Base-by-base conservation (phyloP, 2,797 vertebrate genomes). In the Megalops cyprinoides region DNA sequence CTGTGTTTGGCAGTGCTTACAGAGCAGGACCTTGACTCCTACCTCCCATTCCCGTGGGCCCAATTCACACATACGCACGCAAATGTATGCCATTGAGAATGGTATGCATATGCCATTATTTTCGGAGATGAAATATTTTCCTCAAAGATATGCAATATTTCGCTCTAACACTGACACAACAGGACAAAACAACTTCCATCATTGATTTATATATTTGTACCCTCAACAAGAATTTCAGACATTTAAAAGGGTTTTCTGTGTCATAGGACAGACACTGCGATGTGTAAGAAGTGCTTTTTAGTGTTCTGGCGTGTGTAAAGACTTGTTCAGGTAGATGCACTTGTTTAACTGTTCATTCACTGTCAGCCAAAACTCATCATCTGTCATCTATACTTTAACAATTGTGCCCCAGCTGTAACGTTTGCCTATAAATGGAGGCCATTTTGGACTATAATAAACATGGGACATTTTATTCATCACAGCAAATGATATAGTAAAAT, bases 111-210 rank as follows among this genome's bases (percentile, higher is more conserved):
- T 42, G 23, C 23, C 4, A 69, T 69, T 65, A 65, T 65, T 0
- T 37, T 69, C 37, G 20, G 42, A 69, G 18, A 69, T 31, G 1
- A 5, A 7, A 39, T 42, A 12, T 15, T 15, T 69, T 69, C 42
- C 34, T 69, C 42, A 1, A 65, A 69, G 34, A 69, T 69, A 39
- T 42, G 37, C 34, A 69, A 69, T 39, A 31, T 31, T 18, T 69
- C 39, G 65, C 31, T 23, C 65, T 69, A 37, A 39, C 31, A 69
- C 37, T 69, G 65, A 69, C 65, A 69, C 23, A 42, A 69, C 34
- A 69, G 34, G 65, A 69, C 65, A 42, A 31, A 65, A 18, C 60
- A 65, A 65, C 60, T 31, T 65, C 34, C 60, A 65, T 18, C 60
- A 65, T 65, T 65, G 60, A 65, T 65, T 65, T 65, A 34, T 58